Base-by-base conservation (phyloP, 2,113 vertebrate genomes). In the Gobiocypris rarus region DNA sequence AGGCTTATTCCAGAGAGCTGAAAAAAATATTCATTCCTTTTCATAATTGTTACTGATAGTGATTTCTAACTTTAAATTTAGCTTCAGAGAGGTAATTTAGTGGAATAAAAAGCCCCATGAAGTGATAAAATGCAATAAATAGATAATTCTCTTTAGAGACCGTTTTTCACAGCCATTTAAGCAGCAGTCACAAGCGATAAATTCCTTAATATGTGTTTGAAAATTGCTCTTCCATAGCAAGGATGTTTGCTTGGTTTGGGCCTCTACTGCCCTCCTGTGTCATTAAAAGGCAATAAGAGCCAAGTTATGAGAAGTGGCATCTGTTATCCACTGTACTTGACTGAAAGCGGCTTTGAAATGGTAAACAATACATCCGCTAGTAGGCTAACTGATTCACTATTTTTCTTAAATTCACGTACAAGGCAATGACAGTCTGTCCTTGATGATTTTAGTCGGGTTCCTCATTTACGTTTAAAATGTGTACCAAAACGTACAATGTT, bases 251-350 rank as follows among this genome's bases (percentile, higher is more conserved):
- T 54, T 81, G 61, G 19, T 70, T 81, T 54, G 61, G 71, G 63
- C n/a, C 73, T 84, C 24, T 85, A 61, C 54, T 56, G 83, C 86
- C 86, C 73, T 65, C 86, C 1, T 65, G 67, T 77, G 86, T 14
- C 19, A 56, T 31, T 56, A 70, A 82, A 54, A 52, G 8, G 52
- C 19, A 78, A 43, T 31, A 56, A 2, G 3, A 34, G 41, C 48
- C 15, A 2, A 6, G 4, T 54, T 56, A 11, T 48, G 24, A 71
- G 14, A 38, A 54, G 17, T 22, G 11, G 26, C 26, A 59, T 59
- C 54, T 43, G 34, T 6, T 41, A 58, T 5, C 34, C 54, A 77
- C 19, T 26, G 28, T 28, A 59, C 13, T 78, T 45, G 34, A 43
- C 75, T 41, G 19, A 43, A 58, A 52, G 28, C 22, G 3, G 0